Evolutionary conservation across 2,113 vertebrate genomes (phyloP), one percentile per base, ranked within the genome.

Genomic region (Cyphomyrus plagiostoma): DNA sequence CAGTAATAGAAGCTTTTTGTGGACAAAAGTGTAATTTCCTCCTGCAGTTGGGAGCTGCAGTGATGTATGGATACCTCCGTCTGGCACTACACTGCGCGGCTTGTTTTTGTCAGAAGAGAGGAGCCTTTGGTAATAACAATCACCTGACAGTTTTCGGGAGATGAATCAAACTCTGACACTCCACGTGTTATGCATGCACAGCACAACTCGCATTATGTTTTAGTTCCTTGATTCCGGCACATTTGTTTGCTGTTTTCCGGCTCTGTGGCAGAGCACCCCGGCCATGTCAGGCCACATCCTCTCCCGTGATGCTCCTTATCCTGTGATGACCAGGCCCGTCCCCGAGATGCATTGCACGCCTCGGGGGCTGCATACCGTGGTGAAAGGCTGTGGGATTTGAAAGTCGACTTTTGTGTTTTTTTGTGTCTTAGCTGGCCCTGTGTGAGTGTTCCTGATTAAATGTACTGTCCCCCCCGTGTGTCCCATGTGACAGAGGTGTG

Each of bases 401-500:
- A 52, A 86, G 49, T 11, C 10, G 23, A 30, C 48, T 50, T 53
- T 56, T 53, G 30, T 6, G 6, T 2, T 6, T 56, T 2, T 2
- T n/a, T n/a, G 49, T 5, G 30, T 30, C 13, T 39, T 30, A 10
- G 23, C 77, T 21, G 48, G 21, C 49, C 13, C 26, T 56, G 50
- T 30, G 35, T 19, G 17, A 66, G 35, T 13, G 48, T 87, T 19
- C 39, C 50, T 82, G 15, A 30, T 23, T 13, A 66, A 13, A 10
- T 52, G 9, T 26, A 53, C 30, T 21, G 30, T 42, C 10, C 17
- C 35, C 66, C 39, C 23, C 42, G 35, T 62, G 35, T 93, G 86
- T 39, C 62, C 26, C 70, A 62, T 74, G 88, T 52, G 30, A 3
- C 94, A 99, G 98, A 99, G 85, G 95, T 98, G 88, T 99, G 98